Percentiles rank a stretch among this genome's conserved stretches.
Conservation (phyloP, 2,888 invertebrate genomes). For the Lasius fuliginosus region DNA sequence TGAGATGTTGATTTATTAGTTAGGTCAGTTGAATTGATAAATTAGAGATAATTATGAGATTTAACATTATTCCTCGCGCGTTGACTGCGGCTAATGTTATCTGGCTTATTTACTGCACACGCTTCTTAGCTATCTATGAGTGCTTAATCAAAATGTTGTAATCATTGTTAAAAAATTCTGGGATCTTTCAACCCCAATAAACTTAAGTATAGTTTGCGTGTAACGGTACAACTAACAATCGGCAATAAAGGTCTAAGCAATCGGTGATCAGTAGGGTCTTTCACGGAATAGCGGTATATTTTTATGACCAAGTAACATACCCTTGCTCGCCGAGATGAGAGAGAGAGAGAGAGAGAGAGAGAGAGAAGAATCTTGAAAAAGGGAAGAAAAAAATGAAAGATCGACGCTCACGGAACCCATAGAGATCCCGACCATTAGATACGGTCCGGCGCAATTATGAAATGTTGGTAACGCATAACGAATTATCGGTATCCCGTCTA, state of each 20-base stretch:
- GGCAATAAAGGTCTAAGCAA: neutral
- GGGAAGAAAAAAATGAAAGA: constrained; percentile 60
- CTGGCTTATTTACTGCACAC: neutral
- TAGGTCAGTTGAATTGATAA: constrained; percentile 6
- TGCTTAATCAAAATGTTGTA: constrained; percentile 29
- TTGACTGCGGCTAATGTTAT: neutral
- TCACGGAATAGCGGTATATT: constrained; percentile 48
- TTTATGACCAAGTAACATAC: constrained; percentile 22
- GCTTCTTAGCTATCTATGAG: constrained; percentile 4
- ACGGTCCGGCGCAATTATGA: constrained; percentile 28
- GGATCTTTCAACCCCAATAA: neutral
- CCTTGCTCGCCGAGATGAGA: neutral
- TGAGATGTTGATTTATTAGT: constrained; percentile 39
- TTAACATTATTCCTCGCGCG: constrained; percentile 31
- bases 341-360: neutral
- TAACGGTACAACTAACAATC: constrained; percentile 30
- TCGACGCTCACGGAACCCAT: constrained; percentile 39
- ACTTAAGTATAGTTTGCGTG: constrained; percentile 18
- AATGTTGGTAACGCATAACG: constrained; percentile 19
- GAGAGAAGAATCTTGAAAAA: constrained; percentile 15
- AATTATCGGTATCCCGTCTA: constrained; percentile 43
- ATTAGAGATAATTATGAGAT: constrained; percentile 35
- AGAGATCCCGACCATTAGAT: constrained; percentile 28
- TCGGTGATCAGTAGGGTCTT: constrained; percentile 17
- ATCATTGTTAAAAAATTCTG: constrained; percentile 6